These are phyloP conservation scores for Zaprionus davidi DNA, from an alignment of 1,140 invertebrate genomes.

Conservation along the genomic window DNA sequence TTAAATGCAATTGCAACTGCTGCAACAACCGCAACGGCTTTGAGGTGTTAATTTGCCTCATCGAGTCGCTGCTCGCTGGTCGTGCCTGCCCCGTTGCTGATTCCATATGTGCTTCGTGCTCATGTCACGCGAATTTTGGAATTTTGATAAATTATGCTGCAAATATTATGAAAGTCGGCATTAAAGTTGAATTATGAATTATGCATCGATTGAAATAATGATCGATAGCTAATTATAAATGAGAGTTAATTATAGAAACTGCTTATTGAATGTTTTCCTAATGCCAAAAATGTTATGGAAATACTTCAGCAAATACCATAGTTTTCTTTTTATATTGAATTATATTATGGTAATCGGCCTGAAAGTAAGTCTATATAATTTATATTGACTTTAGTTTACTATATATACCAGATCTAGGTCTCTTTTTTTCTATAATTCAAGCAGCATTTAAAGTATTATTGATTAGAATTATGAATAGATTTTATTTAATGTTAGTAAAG, in stretches of 20 bases:
- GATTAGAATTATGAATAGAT: neutral
- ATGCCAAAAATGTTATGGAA: too few species aligned
- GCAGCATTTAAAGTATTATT: too few species aligned
- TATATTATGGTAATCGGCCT: too few species aligned
- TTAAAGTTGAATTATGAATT: neutral
- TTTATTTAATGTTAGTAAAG: neutral
- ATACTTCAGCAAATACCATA: too few species aligned
- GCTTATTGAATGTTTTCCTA: too few species aligned
- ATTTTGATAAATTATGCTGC: neutral
- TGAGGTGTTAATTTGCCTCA: slow-evolving; percentile 72
- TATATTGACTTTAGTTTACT: too few species aligned
- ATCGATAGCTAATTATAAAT: slow-evolving; percentile 1
- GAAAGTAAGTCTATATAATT: too few species aligned
- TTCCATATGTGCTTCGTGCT: neutral
- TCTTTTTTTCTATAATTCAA: too few species aligned
- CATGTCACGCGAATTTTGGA: neutral
- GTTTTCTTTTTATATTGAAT: too few species aligned
- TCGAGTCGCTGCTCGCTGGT: neutral
- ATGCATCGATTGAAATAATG: neutral
- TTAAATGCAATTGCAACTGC: slow-evolving; percentile 42
- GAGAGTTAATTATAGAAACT: neutral
- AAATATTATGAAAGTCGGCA: slow-evolving; percentile 1
- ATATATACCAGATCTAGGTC: too few species aligned
- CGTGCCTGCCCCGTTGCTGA: neutral
- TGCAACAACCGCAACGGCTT: slow-evolving; percentile 11